Percentiles rank a stretch among this genome's conserved stretches.
These are phyloP conservation scores for Myopa testacea DNA, from an alignment of 2,888 invertebrate species.

Conservation along the genomic window DNA sequence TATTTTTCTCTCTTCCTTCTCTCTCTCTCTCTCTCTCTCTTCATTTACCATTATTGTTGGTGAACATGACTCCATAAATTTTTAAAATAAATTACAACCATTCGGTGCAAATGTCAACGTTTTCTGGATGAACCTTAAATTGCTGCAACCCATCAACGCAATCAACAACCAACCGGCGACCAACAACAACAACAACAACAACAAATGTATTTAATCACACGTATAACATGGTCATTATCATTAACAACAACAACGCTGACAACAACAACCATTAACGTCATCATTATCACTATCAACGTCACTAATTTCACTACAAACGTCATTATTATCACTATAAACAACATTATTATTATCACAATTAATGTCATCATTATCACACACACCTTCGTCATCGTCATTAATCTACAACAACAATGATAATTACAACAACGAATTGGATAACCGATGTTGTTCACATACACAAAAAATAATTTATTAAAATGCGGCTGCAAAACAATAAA, in stretches of 20 bases:
- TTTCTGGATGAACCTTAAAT: constrained; percentile 34
- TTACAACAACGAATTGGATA: neutral
- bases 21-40: constrained; percentile 10
- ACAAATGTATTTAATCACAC: constrained; percentile 42
- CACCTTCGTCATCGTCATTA: neutral
- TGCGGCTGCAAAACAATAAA: neutral
- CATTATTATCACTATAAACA: neutral
- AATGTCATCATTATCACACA: neutral
- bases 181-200: constrained; percentile 34
- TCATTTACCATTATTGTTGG: neutral
- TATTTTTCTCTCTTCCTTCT: constrained; percentile 3
- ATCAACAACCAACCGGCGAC: constrained; percentile 26
- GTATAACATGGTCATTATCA: constrained; percentile 11
- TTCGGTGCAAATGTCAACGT: constrained; percentile 1
- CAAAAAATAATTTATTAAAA: constrained; percentile 4
- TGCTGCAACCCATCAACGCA: constrained; percentile 45
- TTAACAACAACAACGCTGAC: constrained; percentile 27
- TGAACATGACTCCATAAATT: neutral
- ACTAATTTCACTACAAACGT: neutral
- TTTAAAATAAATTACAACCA: constrained; percentile 8
- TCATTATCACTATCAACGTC: neutral
- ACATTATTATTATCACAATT: neutral
- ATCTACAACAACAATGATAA: neutral
- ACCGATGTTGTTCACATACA: neutral
- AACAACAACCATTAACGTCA: constrained; percentile 10